Conservation (phyloP, 2,888 invertebrate genomes). For the Parapristionchus giblindavisi region DNA sequence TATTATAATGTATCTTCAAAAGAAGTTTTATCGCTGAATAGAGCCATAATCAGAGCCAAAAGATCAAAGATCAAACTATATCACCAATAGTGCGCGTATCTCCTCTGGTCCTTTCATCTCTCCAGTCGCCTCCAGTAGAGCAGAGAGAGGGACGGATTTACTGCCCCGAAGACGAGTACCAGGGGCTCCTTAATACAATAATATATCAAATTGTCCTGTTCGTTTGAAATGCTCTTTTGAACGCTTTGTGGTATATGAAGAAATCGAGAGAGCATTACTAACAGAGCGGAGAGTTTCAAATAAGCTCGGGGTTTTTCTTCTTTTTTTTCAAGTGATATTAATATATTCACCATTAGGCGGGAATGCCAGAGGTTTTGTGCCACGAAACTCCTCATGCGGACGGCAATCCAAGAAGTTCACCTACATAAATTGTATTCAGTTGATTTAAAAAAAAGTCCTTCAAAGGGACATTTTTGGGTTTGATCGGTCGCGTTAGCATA, state of each 20-base stretch:
- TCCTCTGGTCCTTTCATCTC: slow-evolving; percentile 18
- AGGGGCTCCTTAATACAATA: background rate
- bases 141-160: slow-evolving; percentile 18
- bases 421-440: background rate
- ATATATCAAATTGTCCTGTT: no score
- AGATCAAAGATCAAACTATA: background rate
- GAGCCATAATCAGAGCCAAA: background rate
- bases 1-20: background rate
- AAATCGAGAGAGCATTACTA: no score
- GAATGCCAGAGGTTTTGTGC: slow-evolving; percentile 25
- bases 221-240: no score
- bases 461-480: no score
- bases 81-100: slow-evolving; percentile 18
- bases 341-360: slow-evolving; percentile 28
- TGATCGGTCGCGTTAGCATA: background rate
- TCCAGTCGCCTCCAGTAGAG: background rate
- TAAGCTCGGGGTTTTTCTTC: no score
- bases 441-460: background rate
- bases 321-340: no score
- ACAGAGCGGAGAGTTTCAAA: no score
- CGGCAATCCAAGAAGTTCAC: slow-evolving; percentile 28
- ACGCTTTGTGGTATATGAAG: no score
- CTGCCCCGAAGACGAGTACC: slow-evolving; percentile 17
- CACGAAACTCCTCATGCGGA: slow-evolving; percentile 3
- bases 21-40: background rate